Base-by-base conservation (phyloP, 2,113 vertebrate genomes). In the Carettochelys insculpta region DNA sequence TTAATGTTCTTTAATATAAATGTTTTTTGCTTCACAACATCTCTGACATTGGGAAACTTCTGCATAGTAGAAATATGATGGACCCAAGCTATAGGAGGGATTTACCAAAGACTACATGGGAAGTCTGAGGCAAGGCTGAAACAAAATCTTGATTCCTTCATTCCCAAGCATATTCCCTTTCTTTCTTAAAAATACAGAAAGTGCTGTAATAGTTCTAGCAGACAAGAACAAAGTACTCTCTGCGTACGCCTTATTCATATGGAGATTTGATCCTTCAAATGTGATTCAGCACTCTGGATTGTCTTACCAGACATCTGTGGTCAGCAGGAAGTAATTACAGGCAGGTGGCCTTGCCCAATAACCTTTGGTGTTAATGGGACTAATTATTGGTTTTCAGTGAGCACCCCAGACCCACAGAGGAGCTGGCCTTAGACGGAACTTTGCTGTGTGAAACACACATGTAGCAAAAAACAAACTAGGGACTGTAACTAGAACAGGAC, bases 141-240 rank as follows among this genome's bases (percentile, higher is more conserved):
- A 58, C 27, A 78, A 31, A 53, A 79, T 45, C 56, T 47, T 82
- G 78, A 12, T 50, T 41, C 16, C 54, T 77, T 27, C 22, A 29
- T n/a, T 3, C 14, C 51, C n/a, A 27, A 11, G 51, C 5, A 56
- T 38, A 71, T 76, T 53, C 16, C 45, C 22, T n/a, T 38, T n/a
- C 4, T 47, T 38, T 4, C 1, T 0, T 10, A n/a, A 27, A 78
- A 38, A 48, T 17, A 12, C 5, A 10, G 29, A 45, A 65, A 31
- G 45, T 48, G 20, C 52, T 61, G 17, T 43, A 56, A 56, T 12
- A 56, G 11, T 58, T 51, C 83, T 34, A 27, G n/a, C 76, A 22
- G 16, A 22, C 10, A 88, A 19, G 53, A 86, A 50, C 34, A 76
- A 41, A 27, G 27, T 56, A 56, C 27, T 27, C 11, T 11, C 27